A percentile compares a stretch with the other conserved stretches of the same genome.
These are phyloP conservation scores for Thaumetopoea pityocampa DNA, from an alignment of 1,140 invertebrate genomes.

Conservation along the genomic window DNA sequence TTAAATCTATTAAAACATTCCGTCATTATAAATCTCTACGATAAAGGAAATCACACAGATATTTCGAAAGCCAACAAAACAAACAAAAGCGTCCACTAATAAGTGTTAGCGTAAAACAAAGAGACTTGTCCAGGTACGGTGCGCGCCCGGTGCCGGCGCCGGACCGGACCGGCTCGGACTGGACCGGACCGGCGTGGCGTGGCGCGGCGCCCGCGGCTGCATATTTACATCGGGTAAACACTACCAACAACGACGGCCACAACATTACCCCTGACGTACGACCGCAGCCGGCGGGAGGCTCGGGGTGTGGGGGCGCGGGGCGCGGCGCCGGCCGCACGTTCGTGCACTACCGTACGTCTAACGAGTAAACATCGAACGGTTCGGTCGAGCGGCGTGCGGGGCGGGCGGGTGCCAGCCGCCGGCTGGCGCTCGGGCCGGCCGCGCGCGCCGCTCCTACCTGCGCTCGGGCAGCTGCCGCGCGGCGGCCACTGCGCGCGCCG, in stretches of 20 bases:
- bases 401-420: constrained; percentile 18
- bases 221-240: constrained; percentile 26
- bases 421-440: constrained; percentile 30
- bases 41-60: constrained; percentile 68
- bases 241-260: constrained; percentile 23
- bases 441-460: constrained; percentile 26
- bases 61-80: constrained; percentile 70
- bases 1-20: constrained; percentile 64
- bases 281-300: constrained; percentile 4
- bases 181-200: constrained; percentile 3
- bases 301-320: too few relatives aligned
- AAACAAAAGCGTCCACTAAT: constrained; percentile 63
- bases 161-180: constrained; percentile 1
- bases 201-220: constrained; percentile 10
- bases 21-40: constrained; percentile 59
- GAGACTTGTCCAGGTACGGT: constrained; percentile 39
- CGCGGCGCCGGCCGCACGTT: constrained; percentile 1
- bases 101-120: constrained; percentile 61
- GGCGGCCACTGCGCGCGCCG: constrained; percentile 27
- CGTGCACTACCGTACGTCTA: constrained; percentile 40
- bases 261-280: constrained; percentile 15
- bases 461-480: constrained; percentile 27
- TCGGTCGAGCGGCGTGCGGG: constrained; percentile 18
- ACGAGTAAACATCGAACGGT: constrained; percentile 38
- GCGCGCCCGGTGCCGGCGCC: constrained; percentile 36